Evolutionary conservation across 2,888 invertebrate species (phyloP), one percentile per base, ranked within the genome.

Genomic region (Scotopteryx bipunctaria): DNA sequence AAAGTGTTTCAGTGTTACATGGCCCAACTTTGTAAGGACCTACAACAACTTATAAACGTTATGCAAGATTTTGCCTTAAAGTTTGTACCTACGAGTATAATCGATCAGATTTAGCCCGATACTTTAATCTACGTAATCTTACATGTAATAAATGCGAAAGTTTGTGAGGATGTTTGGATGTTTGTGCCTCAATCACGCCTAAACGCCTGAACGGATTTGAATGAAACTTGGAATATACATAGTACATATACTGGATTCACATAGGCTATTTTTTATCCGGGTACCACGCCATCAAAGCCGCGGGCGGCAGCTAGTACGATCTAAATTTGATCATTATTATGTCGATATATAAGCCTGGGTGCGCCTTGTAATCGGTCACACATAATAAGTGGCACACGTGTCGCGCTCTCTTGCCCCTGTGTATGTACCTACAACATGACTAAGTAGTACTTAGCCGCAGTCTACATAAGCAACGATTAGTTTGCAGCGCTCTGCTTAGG

Each of bases 361-460:
- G 61, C 55, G 57, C 59, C 57, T 27, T 40, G 31, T 61, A 57
- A 63, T 58, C 45, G 53, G 57, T 54, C 51, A 52, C 43, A 44
- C 35, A 38, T 31, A 51, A 46, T 40, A 49, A 54, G 51, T 51
- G 53, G 53, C 36, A 35, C 60, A 54, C 41, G 42, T 55, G 60
- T 60, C 56, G 55, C 58, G 63, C 60, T 63, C 58, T 63, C 60
- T 51, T 59, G 60, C 60, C 40, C 53, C 48, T 55, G 54, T 52
- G 48, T 57, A 51, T 54, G 52, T 48, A 36, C 52, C 43, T 44
- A 48, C 38, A 36, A n/a, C n/a, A n/a, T n/a, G 27, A 27, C 9
- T 27, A 27, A 27, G 11, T 11, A 37, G 27, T 48, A 32, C 43
- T 47, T 43, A 50, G 17, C 48, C 49, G 32, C 33, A 41, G 40